These are phyloP conservation scores for Nesogale talazaci DNA, from an alignment of 2,113 vertebrate species.

Conservation along the genomic window DNA sequence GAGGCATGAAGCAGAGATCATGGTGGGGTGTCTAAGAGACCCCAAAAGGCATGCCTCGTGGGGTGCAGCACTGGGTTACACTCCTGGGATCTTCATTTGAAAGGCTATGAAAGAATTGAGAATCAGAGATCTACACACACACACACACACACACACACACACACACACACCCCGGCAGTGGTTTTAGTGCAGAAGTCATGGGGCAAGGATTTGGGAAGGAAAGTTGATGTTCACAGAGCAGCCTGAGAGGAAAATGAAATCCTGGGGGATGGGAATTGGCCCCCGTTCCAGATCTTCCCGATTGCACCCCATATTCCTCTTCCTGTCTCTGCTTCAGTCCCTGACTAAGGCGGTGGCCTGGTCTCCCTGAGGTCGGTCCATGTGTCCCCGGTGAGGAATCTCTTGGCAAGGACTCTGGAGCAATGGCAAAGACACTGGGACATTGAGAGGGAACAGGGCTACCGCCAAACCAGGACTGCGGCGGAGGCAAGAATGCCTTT, in stretches of 20 bases:
- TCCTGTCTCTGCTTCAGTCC: conserved; percentile 38
- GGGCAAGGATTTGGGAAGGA: not conserved
- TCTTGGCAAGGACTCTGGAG: conserved; percentile 55
- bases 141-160: not conserved
- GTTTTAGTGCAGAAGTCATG: not conserved
- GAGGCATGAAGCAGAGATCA: not conserved
- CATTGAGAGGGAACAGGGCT: conserved; percentile 69
- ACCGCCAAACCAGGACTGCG: conserved; percentile 60
- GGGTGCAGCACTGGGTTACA: not conserved
- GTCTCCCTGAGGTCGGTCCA: conserved; percentile 54
- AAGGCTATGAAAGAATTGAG: not conserved
- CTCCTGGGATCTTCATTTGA: not conserved
- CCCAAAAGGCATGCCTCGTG: not conserved
- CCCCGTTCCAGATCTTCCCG: conserved; percentile 17
- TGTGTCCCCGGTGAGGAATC: conserved; percentile 57
- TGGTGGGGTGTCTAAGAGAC: not conserved
- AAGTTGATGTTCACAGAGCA: not conserved
- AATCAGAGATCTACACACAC: conserved; percentile 2
- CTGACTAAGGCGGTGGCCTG: conserved; percentile 35
- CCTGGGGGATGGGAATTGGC: not conserved
- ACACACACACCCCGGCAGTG: not conserved
- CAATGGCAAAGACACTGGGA: conserved; percentile 68
- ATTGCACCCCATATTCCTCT: conserved; percentile 2
- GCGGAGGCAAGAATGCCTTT: conserved; percentile 74
- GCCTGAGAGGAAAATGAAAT: not conserved